Evolutionary conservation across 2,797 vertebrate species (phyloP), one percentile per base, ranked within the genome.

Genomic region (Gallinago stenura): DNA sequence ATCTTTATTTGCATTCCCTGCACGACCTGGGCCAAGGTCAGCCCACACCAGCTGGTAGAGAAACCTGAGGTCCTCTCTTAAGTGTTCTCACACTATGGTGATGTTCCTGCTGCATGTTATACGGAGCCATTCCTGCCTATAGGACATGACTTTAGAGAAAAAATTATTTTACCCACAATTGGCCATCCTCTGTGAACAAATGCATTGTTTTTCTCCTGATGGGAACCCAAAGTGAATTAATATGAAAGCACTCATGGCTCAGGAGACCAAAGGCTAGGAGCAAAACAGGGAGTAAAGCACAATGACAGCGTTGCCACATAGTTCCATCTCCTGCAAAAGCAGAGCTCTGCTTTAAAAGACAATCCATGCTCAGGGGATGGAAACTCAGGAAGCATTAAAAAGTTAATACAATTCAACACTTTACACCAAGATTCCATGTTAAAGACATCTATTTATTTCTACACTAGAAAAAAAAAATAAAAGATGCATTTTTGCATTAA

Each of bases 361-460:
- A 90, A 24, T 11, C 10, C 61, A 24, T 61, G 61, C 86, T 95
- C 68, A 75, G 57, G 68, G 73, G 81, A 68, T 43, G n/a, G 45
- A 43, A 90, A 70, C 30, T 89, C 30, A 54, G 33, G 22, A 60
- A 82, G 60, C 68, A 73, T 80, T 91, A 80, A 84, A 83, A 96
- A 92, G 48, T 85, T 89, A 83, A 83, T 89, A 80, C n/a, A 58
- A 89, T 65, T 81, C 90, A 93, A 94, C 56, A 89, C 80, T 89
- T 87, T 92, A 81, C 28, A 53, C 41, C 6, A 50, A 73, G 83
- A 87, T 83, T 88, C 95, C 68, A 78, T 19, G 43, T 43, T 81
- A 93, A 93, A 89, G 82, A n/a, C 72, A 73, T 89, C 75, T 95
- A 87, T 89, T 90, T 94, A 85, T 76, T 87, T 84, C 86, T 83